These are phyloP conservation scores for Rhincodon typus DNA, from an alignment of 2,797 vertebrate species.

Conservation along the genomic window DNA sequence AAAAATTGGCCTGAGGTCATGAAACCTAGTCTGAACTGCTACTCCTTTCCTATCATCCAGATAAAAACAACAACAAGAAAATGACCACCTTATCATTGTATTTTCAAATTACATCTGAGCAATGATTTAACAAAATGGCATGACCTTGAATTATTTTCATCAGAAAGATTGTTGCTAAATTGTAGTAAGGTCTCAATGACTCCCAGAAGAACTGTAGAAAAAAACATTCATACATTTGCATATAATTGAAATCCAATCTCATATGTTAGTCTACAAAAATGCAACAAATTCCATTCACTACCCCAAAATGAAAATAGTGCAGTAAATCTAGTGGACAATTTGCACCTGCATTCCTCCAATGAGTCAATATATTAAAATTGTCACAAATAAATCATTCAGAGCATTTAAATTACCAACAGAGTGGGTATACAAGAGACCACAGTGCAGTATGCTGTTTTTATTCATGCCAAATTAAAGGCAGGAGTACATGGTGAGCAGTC, in stretches of 20 bases:
- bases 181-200: too few species aligned
- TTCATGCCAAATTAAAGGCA: conserved; percentile 5
- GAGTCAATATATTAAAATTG: background rate
- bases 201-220: background rate
- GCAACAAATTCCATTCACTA: background rate
- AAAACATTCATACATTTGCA: too few species aligned
- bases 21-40: background rate
- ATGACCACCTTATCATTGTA: background rate
- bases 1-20: background rate
- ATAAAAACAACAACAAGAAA: background rate
- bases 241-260: background rate
- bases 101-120: background rate
- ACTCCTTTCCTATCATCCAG: background rate
- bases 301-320: background rate
- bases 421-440: background rate
- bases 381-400: background rate
- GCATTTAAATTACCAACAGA: background rate
- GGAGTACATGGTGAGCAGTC: background rate
- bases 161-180: background rate
- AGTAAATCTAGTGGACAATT: background rate
- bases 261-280: background rate
- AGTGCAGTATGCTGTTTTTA: background rate
- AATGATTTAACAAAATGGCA: background rate
- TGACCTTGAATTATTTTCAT: background rate
- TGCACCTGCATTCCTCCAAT: background rate